Percentiles rank a stretch among this genome's conserved stretches.
These are phyloP conservation scores for Isichthys henryi DNA, from an alignment of 2,113 vertebrate genomes.

Conservation along the genomic window DNA sequence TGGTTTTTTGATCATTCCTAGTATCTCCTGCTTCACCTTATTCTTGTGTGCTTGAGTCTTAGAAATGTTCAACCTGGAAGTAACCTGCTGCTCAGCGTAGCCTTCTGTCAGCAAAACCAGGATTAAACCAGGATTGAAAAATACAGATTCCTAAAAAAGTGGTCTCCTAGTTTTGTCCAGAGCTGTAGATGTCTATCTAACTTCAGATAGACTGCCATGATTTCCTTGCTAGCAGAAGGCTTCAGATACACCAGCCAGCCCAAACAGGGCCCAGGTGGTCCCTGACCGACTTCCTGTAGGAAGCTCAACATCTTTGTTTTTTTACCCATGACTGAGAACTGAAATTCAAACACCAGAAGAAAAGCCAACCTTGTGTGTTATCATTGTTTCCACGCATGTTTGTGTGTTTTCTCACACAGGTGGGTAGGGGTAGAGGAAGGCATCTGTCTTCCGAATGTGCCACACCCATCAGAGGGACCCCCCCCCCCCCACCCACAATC, in stretches of 20 bases:
- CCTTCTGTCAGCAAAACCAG: background rate
- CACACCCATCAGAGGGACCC: background rate
- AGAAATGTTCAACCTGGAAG: background rate
- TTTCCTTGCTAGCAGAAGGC: background rate
- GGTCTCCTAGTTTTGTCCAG: background rate
- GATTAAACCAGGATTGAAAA: background rate
- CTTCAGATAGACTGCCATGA: background rate
- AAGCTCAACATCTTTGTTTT: conserved; percentile 23
- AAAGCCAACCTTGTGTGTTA: background rate
- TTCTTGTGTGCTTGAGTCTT: background rate
- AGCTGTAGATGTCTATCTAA: background rate
- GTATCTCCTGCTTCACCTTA: background rate
- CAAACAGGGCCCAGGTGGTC: background rate
- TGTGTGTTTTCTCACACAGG: background rate
- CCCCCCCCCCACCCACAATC: conserved; percentile 12
- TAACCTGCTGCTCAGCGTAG: background rate
- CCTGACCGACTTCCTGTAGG: conserved; percentile 13
- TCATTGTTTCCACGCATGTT: background rate
- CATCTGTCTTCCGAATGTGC: background rate
- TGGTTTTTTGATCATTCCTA: background rate
- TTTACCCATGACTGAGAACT: conserved; percentile 32
- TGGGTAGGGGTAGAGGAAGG: background rate
- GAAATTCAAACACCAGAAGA: conserved; percentile 26
- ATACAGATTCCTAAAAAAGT: background rate
- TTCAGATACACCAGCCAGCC: background rate